Percentiles rank a stretch among this genome's conserved stretches.
phyloP scores from a whole-genome alignment of 1,140 invertebrate species.

The Drosophila repleta region DNA sequence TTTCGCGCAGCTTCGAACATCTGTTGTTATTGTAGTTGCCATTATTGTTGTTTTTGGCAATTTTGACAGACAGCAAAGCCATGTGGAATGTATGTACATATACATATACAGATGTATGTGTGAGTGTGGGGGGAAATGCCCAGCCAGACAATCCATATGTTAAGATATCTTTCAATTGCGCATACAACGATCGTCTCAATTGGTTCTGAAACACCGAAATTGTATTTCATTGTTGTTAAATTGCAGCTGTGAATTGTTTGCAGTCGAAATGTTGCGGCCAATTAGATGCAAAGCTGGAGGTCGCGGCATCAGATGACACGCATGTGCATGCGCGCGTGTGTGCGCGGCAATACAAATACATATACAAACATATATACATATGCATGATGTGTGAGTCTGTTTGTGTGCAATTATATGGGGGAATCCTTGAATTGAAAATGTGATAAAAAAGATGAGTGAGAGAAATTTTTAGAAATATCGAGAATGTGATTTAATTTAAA shows the following conservation, averaged over 20 bases:
- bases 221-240: conserved; percentile 34
- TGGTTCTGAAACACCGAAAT: conserved; percentile 32
- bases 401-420: conserved; percentile 5
- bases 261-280: conserved; percentile 26
- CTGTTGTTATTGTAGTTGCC: conserved; percentile 71
- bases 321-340: neutral
- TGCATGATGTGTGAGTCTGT: neutral
- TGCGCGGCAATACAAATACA: too few species aligned
- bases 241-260: conserved; percentile 40
- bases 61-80: conserved; percentile 55
- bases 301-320: conserved; percentile 20
- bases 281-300: conserved; percentile 38
- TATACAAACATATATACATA: too few species aligned
- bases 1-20: conserved; percentile 63
- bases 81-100: conserved; percentile 51
- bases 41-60: conserved; percentile 61
- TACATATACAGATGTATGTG: neutral
- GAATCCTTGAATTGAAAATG: conserved; percentile 18
- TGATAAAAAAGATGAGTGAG: too few species aligned
- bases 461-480: too few species aligned
- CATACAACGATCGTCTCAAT: conserved; percentile 40
- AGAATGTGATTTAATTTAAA: too few species aligned
- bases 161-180: conserved; percentile 56
- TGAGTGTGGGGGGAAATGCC: conserved; percentile 26
- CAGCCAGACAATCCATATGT: conserved; percentile 56